Percentiles rank a stretch among this genome's conserved stretches.
Evolutionary conservation across 2,113 vertebrate species (phyloP).

Genomic region (Psettodes erumei): DNA sequence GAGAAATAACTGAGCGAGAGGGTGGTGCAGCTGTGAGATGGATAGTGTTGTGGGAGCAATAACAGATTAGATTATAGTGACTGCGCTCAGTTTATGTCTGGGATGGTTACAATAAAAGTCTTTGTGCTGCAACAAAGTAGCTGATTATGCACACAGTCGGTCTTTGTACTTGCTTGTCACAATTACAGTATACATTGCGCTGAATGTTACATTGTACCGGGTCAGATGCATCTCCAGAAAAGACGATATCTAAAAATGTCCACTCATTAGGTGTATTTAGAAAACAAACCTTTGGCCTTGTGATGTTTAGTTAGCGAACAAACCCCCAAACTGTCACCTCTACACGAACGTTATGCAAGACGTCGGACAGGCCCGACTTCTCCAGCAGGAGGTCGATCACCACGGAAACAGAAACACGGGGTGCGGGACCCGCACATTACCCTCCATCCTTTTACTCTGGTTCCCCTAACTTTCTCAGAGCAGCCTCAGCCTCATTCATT

Average conservation of each 20-base stretch:
- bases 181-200: not conserved
- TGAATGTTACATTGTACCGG: not conserved
- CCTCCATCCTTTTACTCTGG: not conserved
- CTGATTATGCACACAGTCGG: conserved; percentile 10
- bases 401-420: conserved; percentile 6
- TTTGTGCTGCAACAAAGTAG: not conserved
- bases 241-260: not conserved
- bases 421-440: not conserved
- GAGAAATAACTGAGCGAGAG: conserved; percentile 17
- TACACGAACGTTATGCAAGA: not conserved
- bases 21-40: conserved; percentile 14
- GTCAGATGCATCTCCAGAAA: not conserved
- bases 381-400: not conserved
- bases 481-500: not conserved
- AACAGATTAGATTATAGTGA: conserved; percentile 4
- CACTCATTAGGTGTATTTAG: not conserved
- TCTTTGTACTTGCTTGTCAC: not conserved
- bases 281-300: not conserved
- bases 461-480: too few relatives aligned
- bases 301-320: not conserved
- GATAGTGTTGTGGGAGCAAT: conserved; percentile 13
- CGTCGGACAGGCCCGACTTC: conserved; percentile 10
- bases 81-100: conserved; percentile 15
- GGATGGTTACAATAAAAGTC: not conserved
- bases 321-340: not conserved